These are phyloP conservation scores for Elgaria multicarinata DNA, from an alignment of 2,113 vertebrate species.

Conservation along the genomic window DNA sequence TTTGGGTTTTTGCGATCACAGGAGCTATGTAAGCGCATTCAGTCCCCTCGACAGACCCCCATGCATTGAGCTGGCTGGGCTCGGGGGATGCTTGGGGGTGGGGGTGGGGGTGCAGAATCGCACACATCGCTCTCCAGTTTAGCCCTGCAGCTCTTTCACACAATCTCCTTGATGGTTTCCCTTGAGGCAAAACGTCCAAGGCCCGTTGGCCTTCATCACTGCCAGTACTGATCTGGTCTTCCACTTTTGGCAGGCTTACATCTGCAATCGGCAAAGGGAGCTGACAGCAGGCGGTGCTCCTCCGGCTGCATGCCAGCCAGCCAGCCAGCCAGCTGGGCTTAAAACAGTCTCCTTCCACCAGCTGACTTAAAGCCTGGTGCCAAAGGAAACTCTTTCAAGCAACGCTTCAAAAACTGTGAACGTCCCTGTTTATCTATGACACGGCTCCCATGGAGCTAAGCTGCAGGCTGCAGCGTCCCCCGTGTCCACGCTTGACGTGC, in stretches of 20 bases:
- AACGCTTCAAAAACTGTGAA: neutral
- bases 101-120: too few relatives aligned
- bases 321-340: neutral
- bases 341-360: neutral
- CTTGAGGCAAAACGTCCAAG: neutral
- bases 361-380: neutral
- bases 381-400: neutral
- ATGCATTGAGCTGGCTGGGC: too few relatives aligned
- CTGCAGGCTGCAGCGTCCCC: neutral
- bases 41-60: too few relatives aligned
- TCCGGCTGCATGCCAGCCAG: neutral
- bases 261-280: neutral
- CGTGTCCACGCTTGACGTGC: constrained; percentile 10
- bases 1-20: too few relatives aligned
- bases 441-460: neutral
- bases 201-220: neutral
- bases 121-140: too few relatives aligned
- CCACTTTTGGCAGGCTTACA: neutral
- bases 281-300: neutral
- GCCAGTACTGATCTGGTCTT: neutral
- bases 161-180: neutral
- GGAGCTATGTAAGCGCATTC: too few relatives aligned
- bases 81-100: too few relatives aligned
- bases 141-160: neutral
- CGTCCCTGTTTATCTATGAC: neutral